These are phyloP conservation scores for Sinonovacula constricta DNA, from an alignment of 1,140 invertebrate species.

Conservation along the genomic window DNA sequence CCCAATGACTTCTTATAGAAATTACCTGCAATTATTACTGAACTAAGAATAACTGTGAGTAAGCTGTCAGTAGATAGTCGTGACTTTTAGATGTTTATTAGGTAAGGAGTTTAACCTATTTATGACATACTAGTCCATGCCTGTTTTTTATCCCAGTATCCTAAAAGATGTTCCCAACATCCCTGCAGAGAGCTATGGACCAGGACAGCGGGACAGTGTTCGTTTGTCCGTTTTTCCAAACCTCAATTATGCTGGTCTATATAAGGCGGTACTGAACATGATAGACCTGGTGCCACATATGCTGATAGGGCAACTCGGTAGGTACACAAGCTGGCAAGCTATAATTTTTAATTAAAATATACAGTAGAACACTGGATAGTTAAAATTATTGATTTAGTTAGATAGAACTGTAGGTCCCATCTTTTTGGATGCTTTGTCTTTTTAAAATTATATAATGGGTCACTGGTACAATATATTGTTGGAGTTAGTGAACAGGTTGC, in stretches of 20 bases:
- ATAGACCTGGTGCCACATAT: slow-evolving; percentile 79
- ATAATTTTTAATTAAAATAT: not conserved
- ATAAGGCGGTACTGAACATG: slow-evolving; percentile 81
- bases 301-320: slow-evolving; percentile 79
- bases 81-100: too few species aligned
- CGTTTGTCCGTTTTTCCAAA: slow-evolving; percentile 94
- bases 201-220: slow-evolving; percentile 86
- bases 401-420: not conserved
- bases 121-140: too few species aligned
- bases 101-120: too few species aligned
- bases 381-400: not conserved
- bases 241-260: slow-evolving; percentile 96
- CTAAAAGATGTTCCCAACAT: slow-evolving; percentile 96
- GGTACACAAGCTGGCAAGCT: slow-evolving; percentile 29
- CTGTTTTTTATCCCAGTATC: slow-evolving; percentile 86
- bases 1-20: too few species aligned
- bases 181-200: slow-evolving; percentile 91
- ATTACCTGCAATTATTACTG: too few species aligned
- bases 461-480: too few species aligned
- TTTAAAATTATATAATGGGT: too few species aligned
- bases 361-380: not conserved
- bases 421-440: too few species aligned
- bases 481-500: too few species aligned
- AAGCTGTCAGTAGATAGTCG: too few species aligned
- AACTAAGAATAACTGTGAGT: too few species aligned